Conservation (phyloP, 2,797 vertebrate species). For the Discoglossus pictus region DNA sequence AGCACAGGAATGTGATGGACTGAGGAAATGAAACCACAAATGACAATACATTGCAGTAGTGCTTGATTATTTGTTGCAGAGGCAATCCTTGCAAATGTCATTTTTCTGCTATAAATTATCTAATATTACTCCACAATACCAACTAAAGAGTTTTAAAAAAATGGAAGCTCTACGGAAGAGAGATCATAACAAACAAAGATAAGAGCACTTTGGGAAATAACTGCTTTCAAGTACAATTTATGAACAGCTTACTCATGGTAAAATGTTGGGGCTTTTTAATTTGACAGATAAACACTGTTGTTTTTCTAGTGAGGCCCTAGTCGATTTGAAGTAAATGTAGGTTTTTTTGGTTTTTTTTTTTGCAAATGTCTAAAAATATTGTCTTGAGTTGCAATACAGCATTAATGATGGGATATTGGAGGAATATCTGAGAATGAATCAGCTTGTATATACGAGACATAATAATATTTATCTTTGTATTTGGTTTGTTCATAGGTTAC, state of each 20-base stretch:
- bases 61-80: conserved; percentile 19
- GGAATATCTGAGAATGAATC: too few species aligned
- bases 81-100: conserved; percentile 16
- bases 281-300: too few species aligned
- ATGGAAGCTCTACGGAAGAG: not conserved
- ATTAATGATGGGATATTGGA: too few species aligned
- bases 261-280: conserved; percentile 17
- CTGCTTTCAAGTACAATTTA: not conserved
- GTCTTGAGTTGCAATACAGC: too few species aligned
- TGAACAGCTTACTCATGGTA: not conserved
- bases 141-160: conserved; percentile 4
- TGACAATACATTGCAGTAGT: conserved; percentile 8
- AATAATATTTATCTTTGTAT: too few species aligned
- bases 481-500: too few species aligned
- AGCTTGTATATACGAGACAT: too few species aligned
- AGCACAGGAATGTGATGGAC: not conserved
- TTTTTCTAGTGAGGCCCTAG: too few species aligned
- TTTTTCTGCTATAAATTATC: conserved; percentile 4
- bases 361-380: too few species aligned
- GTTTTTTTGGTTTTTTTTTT: too few species aligned
- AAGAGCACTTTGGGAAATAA: conserved; percentile 7
- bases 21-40: conserved; percentile 1
- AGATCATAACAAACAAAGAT: conserved; percentile 28
- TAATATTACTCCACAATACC: conserved; percentile 17
- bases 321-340: too few species aligned